Conservation (phyloP, 2,888 invertebrate species). For the Drosophila helvetica region DNA sequence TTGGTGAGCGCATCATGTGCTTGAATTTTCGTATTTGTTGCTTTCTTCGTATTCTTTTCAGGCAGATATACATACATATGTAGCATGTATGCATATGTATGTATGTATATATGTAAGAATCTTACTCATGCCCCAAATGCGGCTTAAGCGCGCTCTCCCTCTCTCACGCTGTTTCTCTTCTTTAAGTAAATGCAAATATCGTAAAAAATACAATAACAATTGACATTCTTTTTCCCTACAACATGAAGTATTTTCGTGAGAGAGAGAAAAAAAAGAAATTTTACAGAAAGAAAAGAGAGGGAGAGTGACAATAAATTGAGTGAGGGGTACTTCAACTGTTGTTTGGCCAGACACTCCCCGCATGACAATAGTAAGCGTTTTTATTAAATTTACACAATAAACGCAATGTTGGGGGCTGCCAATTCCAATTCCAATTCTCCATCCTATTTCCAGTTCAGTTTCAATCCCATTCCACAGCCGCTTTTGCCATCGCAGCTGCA, state of each 20-base stretch:
- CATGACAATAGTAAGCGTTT: slow-evolving; percentile 61
- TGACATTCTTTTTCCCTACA: slow-evolving; percentile 36
- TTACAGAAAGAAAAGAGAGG: slow-evolving; percentile 23
- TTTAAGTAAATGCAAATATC: slow-evolving; percentile 32
- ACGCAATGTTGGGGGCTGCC: slow-evolving; percentile 39
- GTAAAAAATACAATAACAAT: slow-evolving; percentile 16
- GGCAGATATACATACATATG: slow-evolving; percentile 20
- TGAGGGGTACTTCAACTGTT: slow-evolving; percentile 7
- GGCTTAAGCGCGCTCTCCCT: slow-evolving; percentile 4
- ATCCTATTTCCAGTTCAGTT: slow-evolving; percentile 10
- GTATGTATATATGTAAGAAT: slow-evolving; percentile 11
- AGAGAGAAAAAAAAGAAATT: slow-evolving; percentile 31
- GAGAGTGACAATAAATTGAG: slow-evolving; percentile 34
- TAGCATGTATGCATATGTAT: slow-evolving; percentile 7
- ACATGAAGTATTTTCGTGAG: slow-evolving; percentile 18
- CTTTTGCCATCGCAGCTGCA: slow-evolving; percentile 61
- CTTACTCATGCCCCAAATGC: slow-evolving; percentile 53
- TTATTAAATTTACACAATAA: slow-evolving; percentile 74
- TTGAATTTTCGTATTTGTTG: not conserved
- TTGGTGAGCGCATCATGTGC: slow-evolving; percentile 34
- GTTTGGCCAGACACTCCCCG: slow-evolving; percentile 41
- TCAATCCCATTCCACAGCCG: slow-evolving; percentile 3
- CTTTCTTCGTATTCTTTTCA: slow-evolving; percentile 4
- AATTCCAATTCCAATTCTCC: slow-evolving; percentile 36
- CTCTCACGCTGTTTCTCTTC: slow-evolving; percentile 11